Base-by-base conservation (phyloP, 2,888 invertebrate genomes). In the Salpingus planirostris region DNA sequence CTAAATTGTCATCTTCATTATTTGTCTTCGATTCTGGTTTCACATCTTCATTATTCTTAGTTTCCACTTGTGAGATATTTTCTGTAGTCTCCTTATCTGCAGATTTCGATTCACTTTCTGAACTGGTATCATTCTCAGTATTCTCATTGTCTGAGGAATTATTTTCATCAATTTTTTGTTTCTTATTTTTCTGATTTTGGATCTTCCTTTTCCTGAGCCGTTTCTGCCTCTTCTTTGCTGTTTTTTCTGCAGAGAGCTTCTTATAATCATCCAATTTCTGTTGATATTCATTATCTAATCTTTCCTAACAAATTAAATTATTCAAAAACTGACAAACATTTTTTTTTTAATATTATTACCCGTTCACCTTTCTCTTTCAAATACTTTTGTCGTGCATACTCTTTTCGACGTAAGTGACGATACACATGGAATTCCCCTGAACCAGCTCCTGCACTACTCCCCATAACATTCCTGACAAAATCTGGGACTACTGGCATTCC, bases 361-460 rank as follows among this genome's bases (percentile, higher is more conserved):
- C 81, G 80, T 65, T 81, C 79, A 50, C 85, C 86, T 65, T 86
- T 85, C 53, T 90, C 87, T 54, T 89, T 85, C 55, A 95, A 89
- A 57, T 80, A 86, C 60, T 93, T 93, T 60, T 96, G 91, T 34
- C 98, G 72, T 0, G 96, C 90, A 66, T 93, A 93, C 67, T 98
- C 97, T 63, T 97, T 90, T 36, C 97, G 72, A 27, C 97, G 69
- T 24, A 97, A 73, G 66, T 97, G 96, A 40, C 97, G 74, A 57
- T 97, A 97, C 0, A 98, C 96, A 64, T 98, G 97, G 66, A 98
- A 98, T 65, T 98, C 98, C 5, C 98, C 97, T 39, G 95, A 95
- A 1, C 98, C 98, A 15, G 97, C 98, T 11, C 98, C 98, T 14
- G 98, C 98, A 69, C 95, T 93, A 1, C 96, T 97, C n/a, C 97